These are phyloP conservation scores for Lagorchestes hirsutus DNA, from an alignment of 2,797 vertebrate genomes.

Conservation along the genomic window DNA sequence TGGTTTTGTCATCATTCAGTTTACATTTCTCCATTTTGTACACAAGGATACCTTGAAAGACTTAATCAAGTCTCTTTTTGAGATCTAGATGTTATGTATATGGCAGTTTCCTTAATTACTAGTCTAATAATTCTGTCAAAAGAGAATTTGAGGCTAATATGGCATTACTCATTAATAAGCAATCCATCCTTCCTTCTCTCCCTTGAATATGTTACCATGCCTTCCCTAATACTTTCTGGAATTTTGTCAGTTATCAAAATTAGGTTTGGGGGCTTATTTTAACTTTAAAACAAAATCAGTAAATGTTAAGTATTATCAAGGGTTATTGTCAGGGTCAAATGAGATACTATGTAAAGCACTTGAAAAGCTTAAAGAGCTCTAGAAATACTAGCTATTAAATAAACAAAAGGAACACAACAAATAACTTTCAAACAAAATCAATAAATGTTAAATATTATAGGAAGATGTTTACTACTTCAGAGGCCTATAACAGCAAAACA, in stretches of 20 bases:
- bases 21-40: background rate
- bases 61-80: background rate
- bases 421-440: conserved; percentile 32
- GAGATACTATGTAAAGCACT: background rate
- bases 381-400: background rate
- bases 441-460: conserved; percentile 21
- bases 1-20: background rate
- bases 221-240: background rate
- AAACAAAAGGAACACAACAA: conserved; percentile 12
- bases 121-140: background rate
- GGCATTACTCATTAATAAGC: background rate
- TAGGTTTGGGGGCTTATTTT: background rate
- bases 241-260: background rate
- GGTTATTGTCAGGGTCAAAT: background rate
- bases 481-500: background rate
- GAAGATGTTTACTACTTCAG: background rate
- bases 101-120: background rate
- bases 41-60: background rate
- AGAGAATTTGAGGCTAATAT: background rate
- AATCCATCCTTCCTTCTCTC: background rate
- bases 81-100: background rate
- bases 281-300: too few species aligned
- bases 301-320: too few species aligned
- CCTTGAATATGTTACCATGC: background rate
- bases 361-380: background rate